Evolutionary conservation across 2,113 vertebrate genomes (phyloP).

Genomic region (Halichoerus grypus): DNA sequence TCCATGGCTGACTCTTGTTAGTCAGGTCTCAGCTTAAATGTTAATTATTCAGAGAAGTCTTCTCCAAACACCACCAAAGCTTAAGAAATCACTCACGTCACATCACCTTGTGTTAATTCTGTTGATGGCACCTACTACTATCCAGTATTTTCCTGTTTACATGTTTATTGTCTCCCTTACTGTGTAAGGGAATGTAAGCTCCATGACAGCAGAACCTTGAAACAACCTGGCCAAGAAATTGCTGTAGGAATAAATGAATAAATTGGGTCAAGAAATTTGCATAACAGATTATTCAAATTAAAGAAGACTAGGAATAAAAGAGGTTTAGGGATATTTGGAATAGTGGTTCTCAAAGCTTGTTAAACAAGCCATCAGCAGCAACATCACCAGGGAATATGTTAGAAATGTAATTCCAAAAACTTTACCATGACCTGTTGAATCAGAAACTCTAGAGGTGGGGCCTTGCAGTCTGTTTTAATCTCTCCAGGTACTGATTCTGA

Average conservation of each 20-base stretch:
- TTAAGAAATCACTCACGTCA: neutral
- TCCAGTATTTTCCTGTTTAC: neutral
- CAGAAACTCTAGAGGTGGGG: neutral
- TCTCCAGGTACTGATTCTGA: neutral
- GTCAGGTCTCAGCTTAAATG: neutral
- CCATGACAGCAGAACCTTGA: neutral
- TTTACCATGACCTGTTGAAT: neutral
- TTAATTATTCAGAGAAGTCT: neutral
- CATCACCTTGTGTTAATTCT: slow-evolving; percentile 7
- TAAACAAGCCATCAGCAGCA: neutral
- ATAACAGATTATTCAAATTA: neutral
- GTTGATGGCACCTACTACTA: neutral
- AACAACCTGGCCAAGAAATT: neutral
- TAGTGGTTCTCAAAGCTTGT: neutral
- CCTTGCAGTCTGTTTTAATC: neutral
- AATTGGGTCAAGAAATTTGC: neutral
- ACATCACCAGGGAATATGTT: neutral
- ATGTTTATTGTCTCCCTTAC: neutral
- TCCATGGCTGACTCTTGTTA: neutral
- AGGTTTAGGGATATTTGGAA: neutral
- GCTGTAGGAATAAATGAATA: neutral
- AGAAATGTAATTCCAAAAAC: neutral
- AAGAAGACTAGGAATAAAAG: neutral
- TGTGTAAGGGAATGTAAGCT: neutral
- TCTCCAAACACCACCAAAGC: neutral